Conservation (phyloP, 2,113 vertebrate genomes). For the Aix galericulata region DNA sequence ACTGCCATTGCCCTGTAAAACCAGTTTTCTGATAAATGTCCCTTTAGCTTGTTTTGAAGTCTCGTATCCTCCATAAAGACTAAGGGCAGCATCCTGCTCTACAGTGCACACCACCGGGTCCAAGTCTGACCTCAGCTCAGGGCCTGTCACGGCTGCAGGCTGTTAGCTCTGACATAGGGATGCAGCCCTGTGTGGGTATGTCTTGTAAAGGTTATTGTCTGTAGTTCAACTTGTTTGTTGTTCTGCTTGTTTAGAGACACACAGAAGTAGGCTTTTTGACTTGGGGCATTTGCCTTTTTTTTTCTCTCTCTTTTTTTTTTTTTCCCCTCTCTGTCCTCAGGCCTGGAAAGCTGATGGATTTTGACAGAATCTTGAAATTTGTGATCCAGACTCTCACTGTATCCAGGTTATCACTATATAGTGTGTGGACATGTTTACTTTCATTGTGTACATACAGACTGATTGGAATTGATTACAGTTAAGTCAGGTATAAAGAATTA, state of each 20-base stretch:
- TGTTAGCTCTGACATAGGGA: not conserved
- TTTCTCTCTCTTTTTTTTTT: not conserved
- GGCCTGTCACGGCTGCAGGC: not conserved
- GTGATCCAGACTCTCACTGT: not conserved
- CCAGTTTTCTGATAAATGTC: not conserved
- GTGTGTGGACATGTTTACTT: no score
- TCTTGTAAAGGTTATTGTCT: not conserved
- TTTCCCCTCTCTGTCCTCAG: not conserved
- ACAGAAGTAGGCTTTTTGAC: not conserved
- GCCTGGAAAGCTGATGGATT: not conserved
- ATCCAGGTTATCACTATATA: no score
- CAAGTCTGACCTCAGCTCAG: not conserved
- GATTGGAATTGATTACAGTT: not conserved
- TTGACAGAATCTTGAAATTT: not conserved
- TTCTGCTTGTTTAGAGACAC: not conserved
- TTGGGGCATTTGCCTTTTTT: not conserved
- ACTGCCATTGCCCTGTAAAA: not conserved
- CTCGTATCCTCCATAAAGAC: not conserved
- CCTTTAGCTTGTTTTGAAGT: not conserved
- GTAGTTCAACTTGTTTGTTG: not conserved
- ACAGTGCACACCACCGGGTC: not conserved
- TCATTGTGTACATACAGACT: no score
- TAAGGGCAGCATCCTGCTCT: not conserved
- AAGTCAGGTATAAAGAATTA: not conserved
- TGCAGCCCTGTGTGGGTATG: not conserved